These are phyloP conservation scores for Scomberomorus guttatus DNA, from an alignment of 2,797 vertebrate species.

Conservation along the genomic window DNA sequence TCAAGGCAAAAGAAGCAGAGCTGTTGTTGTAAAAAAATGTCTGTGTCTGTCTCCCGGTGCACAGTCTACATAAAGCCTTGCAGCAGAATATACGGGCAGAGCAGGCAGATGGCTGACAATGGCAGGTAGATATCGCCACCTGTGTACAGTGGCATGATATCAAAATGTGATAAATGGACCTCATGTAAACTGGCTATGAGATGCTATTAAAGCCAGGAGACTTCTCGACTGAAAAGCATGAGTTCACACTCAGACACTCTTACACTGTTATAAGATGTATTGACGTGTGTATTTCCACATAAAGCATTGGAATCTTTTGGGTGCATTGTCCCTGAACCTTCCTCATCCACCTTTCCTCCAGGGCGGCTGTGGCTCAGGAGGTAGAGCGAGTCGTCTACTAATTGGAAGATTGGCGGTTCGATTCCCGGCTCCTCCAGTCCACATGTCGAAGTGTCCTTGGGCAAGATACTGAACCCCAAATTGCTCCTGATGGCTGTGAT, in stretches of 20 bases:
- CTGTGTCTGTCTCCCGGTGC: conserved; percentile 37
- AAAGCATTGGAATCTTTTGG: neutral
- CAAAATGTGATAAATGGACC: conserved; percentile 45
- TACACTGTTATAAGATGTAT: neutral
- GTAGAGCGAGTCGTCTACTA: no score
- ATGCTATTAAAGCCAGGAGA: conserved; percentile 14
- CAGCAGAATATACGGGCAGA: conserved; percentile 25
- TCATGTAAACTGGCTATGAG: conserved; percentile 22
- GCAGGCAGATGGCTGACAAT: conserved; percentile 45
- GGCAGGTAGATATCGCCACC: conserved; percentile 44
- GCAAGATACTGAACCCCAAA: no score
- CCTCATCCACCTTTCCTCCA: conserved; percentile 7
- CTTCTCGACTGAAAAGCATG: conserved; percentile 3
- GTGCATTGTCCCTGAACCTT: conserved; percentile 9
- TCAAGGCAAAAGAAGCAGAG: conserved; percentile 51
- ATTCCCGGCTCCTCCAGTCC: no score
- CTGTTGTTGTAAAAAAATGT: conserved; percentile 37
- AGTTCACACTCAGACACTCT: neutral
- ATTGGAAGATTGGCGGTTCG: no score
- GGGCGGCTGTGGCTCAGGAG: no score
- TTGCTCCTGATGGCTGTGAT: no score
- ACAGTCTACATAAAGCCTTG: conserved; percentile 33
- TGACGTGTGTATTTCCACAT: neutral
- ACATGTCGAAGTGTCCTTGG: no score
- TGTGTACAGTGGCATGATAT: conserved; percentile 31